A percentile compares a stretch with the other conserved stretches of the same genome.
These are phyloP conservation scores for Pteronotus mesoamericanus DNA, from an alignment of 2,797 vertebrate species.

Conservation along the genomic window DNA sequence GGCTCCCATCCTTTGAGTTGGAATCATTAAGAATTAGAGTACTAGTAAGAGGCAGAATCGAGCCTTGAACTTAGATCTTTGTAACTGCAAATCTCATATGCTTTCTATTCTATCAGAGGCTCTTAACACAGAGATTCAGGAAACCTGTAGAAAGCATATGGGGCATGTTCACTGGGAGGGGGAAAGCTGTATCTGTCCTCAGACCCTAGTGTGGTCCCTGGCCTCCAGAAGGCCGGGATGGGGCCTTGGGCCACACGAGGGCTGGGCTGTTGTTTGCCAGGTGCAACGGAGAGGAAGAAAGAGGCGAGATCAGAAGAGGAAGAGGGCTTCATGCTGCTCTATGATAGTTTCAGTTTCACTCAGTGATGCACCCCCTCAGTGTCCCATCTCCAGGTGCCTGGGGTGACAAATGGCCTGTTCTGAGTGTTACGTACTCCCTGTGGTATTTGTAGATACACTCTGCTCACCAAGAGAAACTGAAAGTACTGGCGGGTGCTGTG, in stretches of 20 bases:
- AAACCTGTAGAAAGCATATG: not conserved
- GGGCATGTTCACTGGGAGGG: not conserved
- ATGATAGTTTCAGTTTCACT: not conserved
- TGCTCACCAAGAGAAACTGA: not conserved
- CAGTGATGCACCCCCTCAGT: not conserved
- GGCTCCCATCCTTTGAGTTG: not conserved
- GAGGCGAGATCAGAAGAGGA: not conserved
- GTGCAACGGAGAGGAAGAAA: fast-evolving
- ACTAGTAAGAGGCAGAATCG: not conserved
- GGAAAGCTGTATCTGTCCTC: not conserved
- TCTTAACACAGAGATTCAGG: not conserved
- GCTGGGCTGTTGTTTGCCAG: not conserved
- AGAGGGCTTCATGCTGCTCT: too few species aligned
- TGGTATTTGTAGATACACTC: not conserved
- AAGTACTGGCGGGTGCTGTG: not conserved
- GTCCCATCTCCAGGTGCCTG: not conserved
- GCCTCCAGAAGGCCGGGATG: not conserved
- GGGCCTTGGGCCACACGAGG: not conserved
- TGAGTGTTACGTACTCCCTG: not conserved
- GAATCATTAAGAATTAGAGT: not conserved
- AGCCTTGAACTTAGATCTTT: not conserved
- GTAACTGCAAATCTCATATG: not conserved
- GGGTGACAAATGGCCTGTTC: not conserved
- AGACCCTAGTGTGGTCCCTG: not conserved
- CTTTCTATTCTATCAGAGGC: not conserved